phyloP scores from a whole-genome alignment of 2,888 invertebrate species.

The Sphinx pinastri region DNA sequence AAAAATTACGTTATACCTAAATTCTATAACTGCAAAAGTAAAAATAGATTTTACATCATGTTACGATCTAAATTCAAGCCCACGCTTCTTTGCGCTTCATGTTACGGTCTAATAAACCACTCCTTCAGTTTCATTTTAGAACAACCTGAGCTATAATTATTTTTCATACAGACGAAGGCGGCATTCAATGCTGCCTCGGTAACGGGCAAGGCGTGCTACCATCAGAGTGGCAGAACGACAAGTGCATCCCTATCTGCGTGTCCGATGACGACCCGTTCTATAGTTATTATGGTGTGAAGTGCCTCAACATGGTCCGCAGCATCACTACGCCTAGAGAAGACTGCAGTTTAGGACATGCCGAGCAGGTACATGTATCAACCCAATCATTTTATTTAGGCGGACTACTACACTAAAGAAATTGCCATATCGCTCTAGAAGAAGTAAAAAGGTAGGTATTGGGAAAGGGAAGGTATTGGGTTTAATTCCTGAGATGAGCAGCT shows the following conservation, averaged over 20 bases:
- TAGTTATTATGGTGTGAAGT: constrained; percentile 71
- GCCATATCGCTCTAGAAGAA: too few species aligned
- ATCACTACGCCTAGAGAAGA: constrained; percentile 82
- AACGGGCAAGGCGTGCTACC: constrained; percentile 72
- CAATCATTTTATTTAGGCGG: too few species aligned
- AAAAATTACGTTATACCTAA: too few species aligned
- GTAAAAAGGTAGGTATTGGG: too few species aligned
- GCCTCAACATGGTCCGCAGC: constrained; percentile 85
- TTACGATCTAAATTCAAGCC: too few species aligned
- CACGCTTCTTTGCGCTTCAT: too few species aligned
- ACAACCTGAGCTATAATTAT: not conserved
- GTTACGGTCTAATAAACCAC: too few species aligned
- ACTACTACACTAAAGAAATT: too few species aligned
- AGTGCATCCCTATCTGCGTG: constrained; percentile 85
- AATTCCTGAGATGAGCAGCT: not conserved
- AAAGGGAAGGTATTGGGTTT: too few species aligned
- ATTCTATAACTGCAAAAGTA: too few species aligned
- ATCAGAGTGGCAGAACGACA: constrained; percentile 78
- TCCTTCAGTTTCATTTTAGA: too few species aligned
- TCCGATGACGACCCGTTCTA: constrained; percentile 83
- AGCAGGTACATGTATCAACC: constrained; percentile 70
- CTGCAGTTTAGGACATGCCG: constrained; percentile 82
- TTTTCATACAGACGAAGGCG: constrained; percentile 67
- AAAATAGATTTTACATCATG: too few species aligned
- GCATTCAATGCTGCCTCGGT: constrained; percentile 80